Base-by-base conservation (phyloP, 2,888 invertebrate genomes). In the Tricholauxania praeusta region DNA sequence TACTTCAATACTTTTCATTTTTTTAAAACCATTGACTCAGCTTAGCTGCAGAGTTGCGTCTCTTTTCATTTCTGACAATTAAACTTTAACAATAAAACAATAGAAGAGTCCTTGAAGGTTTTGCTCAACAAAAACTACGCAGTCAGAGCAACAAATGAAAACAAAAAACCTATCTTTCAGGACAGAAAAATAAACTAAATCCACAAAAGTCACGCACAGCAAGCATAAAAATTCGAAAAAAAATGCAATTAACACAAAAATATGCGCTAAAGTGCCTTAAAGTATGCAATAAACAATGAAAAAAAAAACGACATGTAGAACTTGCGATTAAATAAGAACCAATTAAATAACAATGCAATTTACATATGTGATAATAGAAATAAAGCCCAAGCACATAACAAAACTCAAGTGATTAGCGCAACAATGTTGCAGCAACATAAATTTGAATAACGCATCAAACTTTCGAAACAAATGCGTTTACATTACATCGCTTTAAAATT, bases 211-310 rank as follows among this genome's bases (percentile, higher is more conserved):
- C 57, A 57, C 57, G 57, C 57, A n/a, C 57, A 28, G 28, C 8
- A 6, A 57, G 14, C 22, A 57, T 22, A 57, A 28, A 57, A 57
- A 57, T 57, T 28, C 28, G 39, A 1, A 39, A 39, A 39, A 39
- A 39, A 10, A 39, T 39, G 22, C 57, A 28, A 28, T 57, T 22
- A 22, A 57, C 28, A 57, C 19, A 57, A 57, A 57, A 12, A 57
- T 28, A 14, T 57, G 22, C 4, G 57, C 57, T 12, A 57, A 55
- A 22, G 15, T 57, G 28, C 57, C 63, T 72, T 47, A 66, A 51
- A 73, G 51, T 63, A 59, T 65, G 63, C 55, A 60, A 66, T 51
- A 39, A 55, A 65, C 67, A 69, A 48, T 60, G 52, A 72, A 63
- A 28, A 66, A 49, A 63, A 64, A 53, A 60, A 32, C 32, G 66